Evolutionary conservation across 1,140 invertebrate species (phyloP), one percentile per base, ranked within the genome.

Genomic region (Cyphomyrmex costatus): DNA sequence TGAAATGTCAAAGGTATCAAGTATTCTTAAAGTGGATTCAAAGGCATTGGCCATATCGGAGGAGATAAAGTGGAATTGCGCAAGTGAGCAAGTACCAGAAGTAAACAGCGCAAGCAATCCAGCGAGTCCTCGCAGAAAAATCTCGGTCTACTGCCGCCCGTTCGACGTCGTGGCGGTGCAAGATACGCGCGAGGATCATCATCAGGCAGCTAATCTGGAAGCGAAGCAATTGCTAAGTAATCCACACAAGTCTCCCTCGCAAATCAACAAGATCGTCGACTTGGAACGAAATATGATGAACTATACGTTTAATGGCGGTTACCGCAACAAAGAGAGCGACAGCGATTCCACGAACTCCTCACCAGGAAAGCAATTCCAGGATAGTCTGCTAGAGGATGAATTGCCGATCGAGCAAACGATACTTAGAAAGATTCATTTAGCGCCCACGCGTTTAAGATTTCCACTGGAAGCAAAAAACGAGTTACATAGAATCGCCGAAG

Each of bases 91-190:
- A 46, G 27, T 51, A 24, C 8, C 46, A 8, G 79, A 74, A 74
- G n/a, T 24, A 27, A 82, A 7, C n/a, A 16, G 24, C 8, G 14
- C 36, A 56, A 74, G 36, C 30, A 73, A 42, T 3, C 24, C 36
- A 12, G 2, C 36, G 12, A 83, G n/a, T 61, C 92, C 92, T 3
- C 89, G 76, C 51, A 68, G 93, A 21, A 93, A 93, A 60, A 36
- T 92, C 2, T 93, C 93, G 0, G 92, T 93, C 33, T 93, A 90
- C 51, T 76, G 80, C 36, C 87, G 91, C 7, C 88, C 92, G 10
- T 93, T 92, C 85, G 90, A 93, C 16, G 51, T 92, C 3, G 87
- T 92, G 21, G 80, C 65, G 10, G 53, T 91, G 30, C 63, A 77
- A 36, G 80, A 86, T 61, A 8, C 24, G 4, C 68, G 63, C n/a